Conservation (phyloP, 2,888 invertebrate species). For the Seladonia tumulorum region DNA sequence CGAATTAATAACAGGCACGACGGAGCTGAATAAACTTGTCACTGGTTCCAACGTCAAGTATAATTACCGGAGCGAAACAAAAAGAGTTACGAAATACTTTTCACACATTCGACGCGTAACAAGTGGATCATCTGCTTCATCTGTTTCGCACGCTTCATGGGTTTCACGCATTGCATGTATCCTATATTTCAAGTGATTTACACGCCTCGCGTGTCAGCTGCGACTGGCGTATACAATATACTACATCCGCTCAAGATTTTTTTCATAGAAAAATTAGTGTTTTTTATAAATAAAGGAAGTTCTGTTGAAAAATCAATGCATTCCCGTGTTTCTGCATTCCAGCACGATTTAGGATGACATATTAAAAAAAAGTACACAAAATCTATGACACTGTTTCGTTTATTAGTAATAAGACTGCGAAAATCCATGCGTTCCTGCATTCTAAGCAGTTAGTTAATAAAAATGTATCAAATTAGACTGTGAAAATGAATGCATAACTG, state of each 20-base stretch:
- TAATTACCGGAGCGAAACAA: neutral
- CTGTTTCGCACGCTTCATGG: constrained; percentile 12
- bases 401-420: too few species aligned
- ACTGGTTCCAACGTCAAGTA: neutral
- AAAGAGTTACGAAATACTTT: constrained; percentile 9
- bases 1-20: neutral
- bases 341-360: neutral
- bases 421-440: too few species aligned
- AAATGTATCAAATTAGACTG: too few species aligned
- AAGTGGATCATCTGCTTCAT: constrained; percentile 2
- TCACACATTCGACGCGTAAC: constrained; percentile 5
- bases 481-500: too few species aligned
- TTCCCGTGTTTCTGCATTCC: neutral
- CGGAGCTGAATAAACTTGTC: neutral
- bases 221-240: neutral
- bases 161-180: neutral
- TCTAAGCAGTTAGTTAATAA: too few species aligned
- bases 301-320: neutral
- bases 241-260: neutral
- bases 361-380: neutral
- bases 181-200: neutral
- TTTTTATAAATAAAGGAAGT: neutral
- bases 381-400: neutral
- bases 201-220: neutral
- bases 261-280: neutral